Base-by-base conservation (phyloP, 2,797 vertebrate species). In the Bucorvus abyssinicus region DNA sequence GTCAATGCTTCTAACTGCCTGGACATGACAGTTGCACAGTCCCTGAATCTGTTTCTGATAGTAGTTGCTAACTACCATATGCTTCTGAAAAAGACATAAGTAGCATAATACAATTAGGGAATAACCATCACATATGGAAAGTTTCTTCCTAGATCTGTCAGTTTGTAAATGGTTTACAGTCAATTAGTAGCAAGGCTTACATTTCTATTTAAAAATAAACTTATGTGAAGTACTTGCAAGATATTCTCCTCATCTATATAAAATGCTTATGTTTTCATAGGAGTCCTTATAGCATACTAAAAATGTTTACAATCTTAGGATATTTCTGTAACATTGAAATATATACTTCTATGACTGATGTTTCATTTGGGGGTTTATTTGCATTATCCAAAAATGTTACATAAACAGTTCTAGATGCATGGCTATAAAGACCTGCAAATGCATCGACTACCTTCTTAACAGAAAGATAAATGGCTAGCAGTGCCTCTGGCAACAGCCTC, bases 401-500 rank as follows among this genome's bases (percentile, higher is more conserved):
- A 86, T 15, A 19, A 81, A 38, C 45, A 71, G 26, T 29, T 73
- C 16, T n/a, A 75, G 57, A 69, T 44, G 12, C 19, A 20, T 57
- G 22, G 30, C 38, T 84, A 67, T 38, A 53, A 59, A 78, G n/a
- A 49, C 70, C 78, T 89, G 65, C 36, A 83, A 77, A 77, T 34
- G 83, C 6, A 56, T 10, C 49, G 84, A 55, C 60, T 68, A 36
- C 57, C 49, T 78, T 80, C 77, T 95, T 56, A 89, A 78, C 52
- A 70, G 80, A 90, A 83, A 83, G 76, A 89, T 49, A 91, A 84
- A 78, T 7, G 49, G 74, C 55, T 93, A 91, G 47, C 18, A 11
- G 49, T 89, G 90, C 70, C 80, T 91, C 93, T 56, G 59, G 94
- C 81, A 96, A 94, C 55, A 64, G 44, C 38, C 30, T 34, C 67